Percentiles rank a stretch among this genome's conserved stretches.
These are phyloP conservation scores for Liasis olivaceus DNA, from an alignment of 2,797 vertebrate genomes.

Conservation along the genomic window DNA sequence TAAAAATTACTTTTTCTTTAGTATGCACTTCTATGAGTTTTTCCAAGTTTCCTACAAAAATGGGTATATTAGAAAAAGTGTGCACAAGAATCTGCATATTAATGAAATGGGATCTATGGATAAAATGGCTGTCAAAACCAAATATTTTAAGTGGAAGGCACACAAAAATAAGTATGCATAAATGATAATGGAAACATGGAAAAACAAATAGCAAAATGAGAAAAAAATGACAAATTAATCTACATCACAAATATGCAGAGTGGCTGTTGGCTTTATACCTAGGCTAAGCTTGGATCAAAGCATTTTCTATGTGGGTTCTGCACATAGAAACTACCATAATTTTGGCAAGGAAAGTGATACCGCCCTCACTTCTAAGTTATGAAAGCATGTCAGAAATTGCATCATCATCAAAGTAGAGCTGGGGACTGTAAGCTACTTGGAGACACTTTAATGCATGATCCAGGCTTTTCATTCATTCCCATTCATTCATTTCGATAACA, in stretches of 20 bases:
- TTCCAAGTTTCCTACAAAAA: neutral
- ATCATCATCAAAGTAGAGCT: neutral
- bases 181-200: neutral
- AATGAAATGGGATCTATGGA: neutral
- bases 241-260: neutral
- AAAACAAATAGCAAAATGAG: neutral
- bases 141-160: neutral
- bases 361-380: neutral
- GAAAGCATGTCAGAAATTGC: neutral
- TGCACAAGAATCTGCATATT: neutral
- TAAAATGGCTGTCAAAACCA: neutral
- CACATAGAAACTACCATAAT: neutral
- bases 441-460: neutral
- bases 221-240: neutral
- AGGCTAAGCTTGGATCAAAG: neutral
- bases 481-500: neutral
- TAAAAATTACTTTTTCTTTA: neutral
- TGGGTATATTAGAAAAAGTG: neutral
- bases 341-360: neutral
- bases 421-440: neutral
- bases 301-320: neutral
- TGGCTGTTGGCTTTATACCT: neutral
- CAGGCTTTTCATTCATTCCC: neutral
- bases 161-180: neutral
- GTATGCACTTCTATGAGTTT: neutral